phyloP scores from a whole-genome alignment of 2,113 vertebrate species.

The Pachypanchax playfairii region DNA sequence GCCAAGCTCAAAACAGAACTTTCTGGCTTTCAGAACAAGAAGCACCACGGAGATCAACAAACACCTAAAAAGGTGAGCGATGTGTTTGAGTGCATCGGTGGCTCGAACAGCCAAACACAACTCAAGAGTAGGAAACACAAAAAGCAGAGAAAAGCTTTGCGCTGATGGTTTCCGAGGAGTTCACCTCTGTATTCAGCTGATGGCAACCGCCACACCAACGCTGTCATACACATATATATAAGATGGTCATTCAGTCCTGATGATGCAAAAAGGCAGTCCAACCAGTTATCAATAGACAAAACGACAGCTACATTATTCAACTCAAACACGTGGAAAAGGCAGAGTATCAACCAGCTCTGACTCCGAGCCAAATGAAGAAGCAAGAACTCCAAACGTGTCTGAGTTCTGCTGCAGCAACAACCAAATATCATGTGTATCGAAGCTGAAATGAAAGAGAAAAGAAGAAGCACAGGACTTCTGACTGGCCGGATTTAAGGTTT shows the following conservation, averaged over 20 bases:
- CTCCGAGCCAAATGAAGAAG: conserved; percentile 6
- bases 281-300: conserved; percentile 46
- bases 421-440: not conserved
- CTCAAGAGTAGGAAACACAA: conserved; percentile 13
- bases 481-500: not conserved
- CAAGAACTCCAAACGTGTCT: not conserved
- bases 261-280: conserved; percentile 41
- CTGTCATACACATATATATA: conserved; percentile 27
- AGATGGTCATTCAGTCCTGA: conserved; percentile 36
- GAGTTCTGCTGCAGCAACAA: conserved; percentile 8
- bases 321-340: conserved; percentile 38
- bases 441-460: not conserved
- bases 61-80: not conserved
- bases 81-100: conserved; percentile 21
- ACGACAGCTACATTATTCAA: conserved; percentile 37
- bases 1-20: not conserved
- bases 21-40: not conserved
- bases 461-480: not conserved
- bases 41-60: not conserved
- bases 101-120: conserved; percentile 1
- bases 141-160: conserved; percentile 40
- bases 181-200: conserved; percentile 49
- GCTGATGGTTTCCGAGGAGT: conserved; percentile 46
- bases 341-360: conserved; percentile 30
- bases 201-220: conserved; percentile 31